Evolutionary conservation across 2,113 vertebrate species (phyloP), one percentile per base, ranked within the genome.

Genomic region (Atlantisia rogersi): DNA sequence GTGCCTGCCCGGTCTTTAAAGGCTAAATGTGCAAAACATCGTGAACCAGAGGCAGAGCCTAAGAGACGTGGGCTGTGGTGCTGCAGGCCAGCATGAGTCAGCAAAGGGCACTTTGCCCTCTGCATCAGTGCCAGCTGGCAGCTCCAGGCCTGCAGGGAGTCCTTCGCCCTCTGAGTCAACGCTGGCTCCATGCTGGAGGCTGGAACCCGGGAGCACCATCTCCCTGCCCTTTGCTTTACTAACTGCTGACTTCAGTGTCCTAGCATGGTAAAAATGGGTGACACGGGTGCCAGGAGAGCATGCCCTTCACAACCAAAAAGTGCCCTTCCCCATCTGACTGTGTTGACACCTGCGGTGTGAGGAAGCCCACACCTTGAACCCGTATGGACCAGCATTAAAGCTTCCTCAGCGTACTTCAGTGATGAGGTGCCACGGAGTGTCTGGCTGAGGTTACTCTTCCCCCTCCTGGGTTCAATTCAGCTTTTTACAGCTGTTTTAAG

Each of bases 1-100:
- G 35, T 52, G 42, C 11, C 31, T 86, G 59, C 59, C 53, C 10
- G 1, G 16, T 56, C 71, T 69, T 77, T 44, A 73, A 60, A 70
- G 35, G 13, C n/a, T 59, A 21, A 85, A 35, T 40, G 39, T 0
- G 10, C 55, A 58, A 62, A 20, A 29, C 87, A 55, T 25, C 8
- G 22, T n/a, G 24, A 46, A 46, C 29, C 25, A 26, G 52, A 91
- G 19, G 22, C 71, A 70, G 64, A 56, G 29, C 25, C 37, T 18
- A 13, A 83, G 18, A 80, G 26, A 62, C 0, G 0, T 4, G 14
- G 20, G 44, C 59, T 11, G 2, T 0, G 1, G 48, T 64, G 50
- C 68, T 76, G 22, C 35, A 58, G 73, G 68, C 42, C 53, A 56
- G 26, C 0, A 0, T 64, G 71, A 94, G 21, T 77, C 68, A 70